Evolutionary conservation across 2,797 vertebrate genomes (phyloP).

Genomic region (Myotis daubentonii): DNA sequence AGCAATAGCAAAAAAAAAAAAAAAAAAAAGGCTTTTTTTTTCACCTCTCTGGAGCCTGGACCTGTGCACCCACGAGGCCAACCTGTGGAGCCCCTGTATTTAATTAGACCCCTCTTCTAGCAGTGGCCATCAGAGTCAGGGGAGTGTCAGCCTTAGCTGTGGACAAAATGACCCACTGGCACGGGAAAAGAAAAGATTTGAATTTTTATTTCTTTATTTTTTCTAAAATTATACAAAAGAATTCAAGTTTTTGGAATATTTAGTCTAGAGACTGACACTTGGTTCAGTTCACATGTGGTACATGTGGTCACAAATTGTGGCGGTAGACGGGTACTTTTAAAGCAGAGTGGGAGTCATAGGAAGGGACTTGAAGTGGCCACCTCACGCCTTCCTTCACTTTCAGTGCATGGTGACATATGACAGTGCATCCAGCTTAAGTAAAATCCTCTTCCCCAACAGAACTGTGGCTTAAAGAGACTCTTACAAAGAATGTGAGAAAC

Average conservation of each 20-base stretch:
- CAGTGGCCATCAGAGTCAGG: not conserved
- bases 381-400: not conserved
- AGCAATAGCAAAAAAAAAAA: not conserved
- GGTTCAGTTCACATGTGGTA: not conserved
- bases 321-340: not conserved
- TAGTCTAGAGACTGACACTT: not conserved
- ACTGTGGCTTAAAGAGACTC: not conserved
- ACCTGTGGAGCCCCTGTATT: not conserved
- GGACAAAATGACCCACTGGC: not conserved
- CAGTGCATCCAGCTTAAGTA: not conserved
- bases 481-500: not conserved
- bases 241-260: not conserved
- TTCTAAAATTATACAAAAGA: not conserved
- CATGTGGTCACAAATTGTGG: not conserved
- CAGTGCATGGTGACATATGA: not conserved
- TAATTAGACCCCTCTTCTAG: not conserved
- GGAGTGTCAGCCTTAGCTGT: not conserved
- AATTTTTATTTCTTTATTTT: slow-evolving; percentile 16
- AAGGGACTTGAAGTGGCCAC: not conserved
- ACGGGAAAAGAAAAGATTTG: not conserved
- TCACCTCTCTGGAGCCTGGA: not conserved
- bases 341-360: not conserved
- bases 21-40: not conserved
- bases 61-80: not conserved
- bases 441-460: not conserved